phyloP scores from a whole-genome alignment of 1,140 invertebrate genomes.

The Drosophila nebulosa region DNA sequence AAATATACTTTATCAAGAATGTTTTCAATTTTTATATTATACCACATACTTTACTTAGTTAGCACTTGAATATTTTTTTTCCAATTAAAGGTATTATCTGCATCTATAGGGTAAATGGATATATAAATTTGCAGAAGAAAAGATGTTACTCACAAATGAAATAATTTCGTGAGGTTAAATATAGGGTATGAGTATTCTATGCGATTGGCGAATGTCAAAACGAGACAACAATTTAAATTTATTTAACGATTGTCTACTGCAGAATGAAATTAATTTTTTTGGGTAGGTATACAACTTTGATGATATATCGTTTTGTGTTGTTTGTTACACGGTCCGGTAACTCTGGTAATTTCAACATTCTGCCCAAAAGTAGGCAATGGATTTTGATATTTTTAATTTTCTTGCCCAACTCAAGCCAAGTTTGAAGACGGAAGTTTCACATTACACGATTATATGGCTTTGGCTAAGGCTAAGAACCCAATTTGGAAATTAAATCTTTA shows the following conservation, averaged over 20 bases:
- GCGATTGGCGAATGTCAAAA: neutral
- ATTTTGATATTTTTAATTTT: neutral
- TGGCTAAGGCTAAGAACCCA: conserved; percentile 10
- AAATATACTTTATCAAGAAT: too few species aligned
- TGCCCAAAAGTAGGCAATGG: conserved; percentile 37
- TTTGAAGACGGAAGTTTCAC: neutral
- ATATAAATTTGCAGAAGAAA: too few species aligned
- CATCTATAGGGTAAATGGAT: too few species aligned
- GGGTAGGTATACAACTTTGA: neutral
- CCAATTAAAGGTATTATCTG: too few species aligned
- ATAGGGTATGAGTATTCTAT: too few species aligned
- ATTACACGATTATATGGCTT: neutral
- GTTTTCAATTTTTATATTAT: too few species aligned
- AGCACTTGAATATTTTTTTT: too few species aligned
- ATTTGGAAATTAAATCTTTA: conserved; percentile 30
- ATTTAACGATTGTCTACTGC: neutral
- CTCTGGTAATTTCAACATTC: neutral
- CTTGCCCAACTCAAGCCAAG: neutral
- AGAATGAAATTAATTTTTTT: neutral
- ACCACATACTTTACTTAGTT: too few species aligned
- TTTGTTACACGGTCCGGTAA: neutral
- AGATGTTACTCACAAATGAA: too few species aligned
- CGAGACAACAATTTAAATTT: too few species aligned
- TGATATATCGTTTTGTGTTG: neutral
- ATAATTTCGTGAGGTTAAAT: too few species aligned